Evolutionary conservation across 2,113 vertebrate genomes (phyloP).

Genomic region (Larimichthys crocea): DNA sequence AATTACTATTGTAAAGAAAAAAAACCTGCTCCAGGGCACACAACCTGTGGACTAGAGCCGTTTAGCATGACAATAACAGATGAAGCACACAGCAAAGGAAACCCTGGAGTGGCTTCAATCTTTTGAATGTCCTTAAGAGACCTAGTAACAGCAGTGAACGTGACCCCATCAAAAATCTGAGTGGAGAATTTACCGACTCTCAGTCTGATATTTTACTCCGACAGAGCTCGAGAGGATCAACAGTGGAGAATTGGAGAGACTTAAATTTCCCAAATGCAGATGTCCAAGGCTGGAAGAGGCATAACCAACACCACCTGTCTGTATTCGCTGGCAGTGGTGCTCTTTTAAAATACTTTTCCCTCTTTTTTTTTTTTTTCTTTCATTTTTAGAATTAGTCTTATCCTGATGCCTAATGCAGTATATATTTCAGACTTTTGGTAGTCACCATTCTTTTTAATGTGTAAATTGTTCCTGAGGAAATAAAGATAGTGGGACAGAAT

Average conservation of each 20-base stretch:
- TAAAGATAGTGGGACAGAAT: background rate
- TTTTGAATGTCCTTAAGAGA: background rate
- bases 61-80: conserved; percentile 19
- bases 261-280: conserved; percentile 1
- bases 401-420: too few species aligned
- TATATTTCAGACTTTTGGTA: too few species aligned
- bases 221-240: background rate
- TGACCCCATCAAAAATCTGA: background rate
- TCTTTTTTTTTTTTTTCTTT: too few species aligned
- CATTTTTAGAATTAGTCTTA: too few species aligned
- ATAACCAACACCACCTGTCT: background rate
- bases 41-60: background rate
- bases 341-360: background rate
- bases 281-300: background rate
- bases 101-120: background rate
- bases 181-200: background rate
- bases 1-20: background rate
- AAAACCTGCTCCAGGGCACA: background rate
- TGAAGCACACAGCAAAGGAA: background rate
- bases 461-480: conserved; percentile 13
- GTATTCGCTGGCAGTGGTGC: background rate
- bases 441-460: conserved; percentile 21
- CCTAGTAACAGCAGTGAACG: background rate
- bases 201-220: background rate
- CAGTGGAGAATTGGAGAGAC: background rate